Conservation (phyloP, 1,140 invertebrate species). For the Drosophila gunungcola region DNA sequence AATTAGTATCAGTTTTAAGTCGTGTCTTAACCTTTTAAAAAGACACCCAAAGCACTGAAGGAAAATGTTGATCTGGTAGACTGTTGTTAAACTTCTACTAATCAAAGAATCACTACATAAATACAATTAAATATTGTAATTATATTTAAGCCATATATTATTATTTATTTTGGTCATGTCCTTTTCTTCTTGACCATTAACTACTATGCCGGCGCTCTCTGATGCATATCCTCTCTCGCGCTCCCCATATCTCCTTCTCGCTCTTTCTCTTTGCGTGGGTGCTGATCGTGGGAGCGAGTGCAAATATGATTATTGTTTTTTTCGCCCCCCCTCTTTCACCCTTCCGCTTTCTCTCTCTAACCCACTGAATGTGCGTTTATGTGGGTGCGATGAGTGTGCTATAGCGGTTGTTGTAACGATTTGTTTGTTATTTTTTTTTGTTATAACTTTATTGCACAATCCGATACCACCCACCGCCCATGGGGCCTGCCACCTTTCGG, state of each 20-base stretch:
- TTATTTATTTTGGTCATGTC: neutral
- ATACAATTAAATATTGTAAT: too few species aligned
- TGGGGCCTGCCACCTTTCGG: neutral
- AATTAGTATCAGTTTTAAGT: too few species aligned
- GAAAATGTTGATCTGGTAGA: too few species aligned
- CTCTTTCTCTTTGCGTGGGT: conserved; percentile 22
- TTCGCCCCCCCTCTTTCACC: neutral
- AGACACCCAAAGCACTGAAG: too few species aligned
- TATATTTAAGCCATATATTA: neutral
- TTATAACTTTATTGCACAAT: conserved; percentile 78
- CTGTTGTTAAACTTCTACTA: too few species aligned
- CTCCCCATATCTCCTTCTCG: neutral
- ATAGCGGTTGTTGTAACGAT: conserved; percentile 45
- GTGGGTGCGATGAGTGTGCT: conserved; percentile 25
- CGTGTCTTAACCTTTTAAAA: too few species aligned
- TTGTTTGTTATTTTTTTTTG: conserved; percentile 54
- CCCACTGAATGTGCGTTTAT: conserved; percentile 16
- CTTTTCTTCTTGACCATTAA: neutral
- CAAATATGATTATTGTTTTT: conserved; percentile 60
- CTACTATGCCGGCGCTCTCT: conserved; percentile 5
- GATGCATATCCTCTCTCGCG: neutral
- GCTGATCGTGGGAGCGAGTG: conserved; percentile 43
- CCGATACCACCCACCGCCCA: conserved; percentile 38
- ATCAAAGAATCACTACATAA: too few species aligned
- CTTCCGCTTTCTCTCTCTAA: neutral